Evolutionary conservation across 35 echinoderm and acorn worm species (phyloP).

Genomic region (Hemicentrotus pulcherrimus): DNA sequence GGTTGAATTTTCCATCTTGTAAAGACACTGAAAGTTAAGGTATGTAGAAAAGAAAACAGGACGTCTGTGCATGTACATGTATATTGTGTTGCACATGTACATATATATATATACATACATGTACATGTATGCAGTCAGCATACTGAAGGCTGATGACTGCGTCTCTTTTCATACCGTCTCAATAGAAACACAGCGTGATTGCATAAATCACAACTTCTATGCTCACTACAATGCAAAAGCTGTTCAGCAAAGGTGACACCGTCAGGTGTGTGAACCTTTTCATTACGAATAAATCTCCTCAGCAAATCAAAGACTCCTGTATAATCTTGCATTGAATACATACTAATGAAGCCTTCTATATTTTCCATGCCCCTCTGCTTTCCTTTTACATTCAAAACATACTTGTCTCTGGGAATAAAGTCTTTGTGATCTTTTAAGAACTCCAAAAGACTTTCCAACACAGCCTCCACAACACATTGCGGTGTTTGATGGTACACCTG

Average conservation of each 20-base stretch:
- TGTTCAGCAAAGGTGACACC: neutral
- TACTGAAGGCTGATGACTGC: no score
- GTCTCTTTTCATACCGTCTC: neutral
- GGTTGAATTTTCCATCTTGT: no score
- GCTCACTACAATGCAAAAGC: neutral
- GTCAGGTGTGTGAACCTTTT: neutral
- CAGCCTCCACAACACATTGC: neutral
- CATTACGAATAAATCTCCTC: neutral
- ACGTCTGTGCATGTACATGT: neutral
- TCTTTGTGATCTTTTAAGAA: neutral
- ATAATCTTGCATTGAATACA: neutral
- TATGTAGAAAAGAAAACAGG: no score
- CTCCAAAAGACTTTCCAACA: neutral
- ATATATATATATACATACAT: no score
- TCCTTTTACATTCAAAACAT: no score
- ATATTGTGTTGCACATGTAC: no score
- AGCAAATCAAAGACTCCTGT: neutral
- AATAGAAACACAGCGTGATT: neutral
- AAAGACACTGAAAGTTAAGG: no score
- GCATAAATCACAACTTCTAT: neutral
- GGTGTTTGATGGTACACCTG: no score
- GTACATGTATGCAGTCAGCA: no score
- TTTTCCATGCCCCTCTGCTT: no score
- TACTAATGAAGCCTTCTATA: neutral
- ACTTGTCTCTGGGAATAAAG: no score